Percentiles rank a stretch among this genome's conserved stretches.
phyloP scores from a whole-genome alignment of 2,113 vertebrate genomes.

The Corythoichthys intestinalis region DNA sequence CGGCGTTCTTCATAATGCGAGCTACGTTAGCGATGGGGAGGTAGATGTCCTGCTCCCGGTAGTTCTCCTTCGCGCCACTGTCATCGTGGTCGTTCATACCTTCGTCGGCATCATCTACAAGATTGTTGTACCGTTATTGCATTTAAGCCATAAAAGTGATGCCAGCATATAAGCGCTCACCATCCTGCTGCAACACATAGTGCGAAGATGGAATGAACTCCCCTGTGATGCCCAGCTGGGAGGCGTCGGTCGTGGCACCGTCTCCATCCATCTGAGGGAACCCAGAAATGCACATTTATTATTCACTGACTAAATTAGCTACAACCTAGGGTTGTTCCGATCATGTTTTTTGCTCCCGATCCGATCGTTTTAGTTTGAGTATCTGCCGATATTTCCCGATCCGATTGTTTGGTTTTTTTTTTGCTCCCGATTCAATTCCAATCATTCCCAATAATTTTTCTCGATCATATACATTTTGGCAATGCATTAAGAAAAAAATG shows the following conservation, averaged over 20 bases:
- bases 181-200: slow-evolving; percentile 95
- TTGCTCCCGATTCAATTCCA: too few species aligned
- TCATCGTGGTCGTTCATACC: slow-evolving; percentile 94
- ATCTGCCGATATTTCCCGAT: too few species aligned
- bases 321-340: too few species aligned
- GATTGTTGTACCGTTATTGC: not conserved
- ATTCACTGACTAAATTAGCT: not conserved
- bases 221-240: slow-evolving; percentile 91
- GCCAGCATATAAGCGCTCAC: slow-evolving; percentile 66
- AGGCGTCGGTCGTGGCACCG: slow-evolving; percentile 90
- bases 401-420: too few species aligned
- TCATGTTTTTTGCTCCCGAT: too few species aligned
- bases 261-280: slow-evolving; percentile 91
- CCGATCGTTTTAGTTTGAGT: too few species aligned
- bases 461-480: too few species aligned
- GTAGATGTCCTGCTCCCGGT: slow-evolving; percentile 97
- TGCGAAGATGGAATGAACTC: slow-evolving; percentile 92
- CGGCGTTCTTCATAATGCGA: slow-evolving; percentile 98
- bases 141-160: not conserved
- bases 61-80: slow-evolving; percentile 91
- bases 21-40: slow-evolving; percentile 98
- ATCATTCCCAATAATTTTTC: too few species aligned
- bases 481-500: too few species aligned
- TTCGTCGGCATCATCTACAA: slow-evolving; percentile 81
- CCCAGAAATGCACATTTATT: not conserved